Percentiles rank a stretch among this genome's conserved stretches.
Evolutionary conservation across 2,797 vertebrate genomes (phyloP).

Genomic region (Holocentrus rufus): DNA sequence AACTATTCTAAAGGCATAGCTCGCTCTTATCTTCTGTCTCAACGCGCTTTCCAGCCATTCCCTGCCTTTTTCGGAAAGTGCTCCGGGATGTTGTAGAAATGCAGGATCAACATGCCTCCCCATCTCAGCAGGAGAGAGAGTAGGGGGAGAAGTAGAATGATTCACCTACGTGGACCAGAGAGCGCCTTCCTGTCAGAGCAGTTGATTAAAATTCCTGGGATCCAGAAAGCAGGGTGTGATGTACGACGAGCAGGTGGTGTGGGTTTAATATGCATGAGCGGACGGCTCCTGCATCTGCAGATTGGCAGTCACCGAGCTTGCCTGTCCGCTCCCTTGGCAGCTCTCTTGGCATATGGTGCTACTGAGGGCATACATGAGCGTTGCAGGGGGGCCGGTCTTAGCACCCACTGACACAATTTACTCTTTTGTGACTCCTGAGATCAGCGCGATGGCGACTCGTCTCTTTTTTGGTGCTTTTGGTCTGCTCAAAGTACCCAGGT

Average conservation of each 20-base stretch:
- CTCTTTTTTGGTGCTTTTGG: conserved; percentile 34
- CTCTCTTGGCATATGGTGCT: conserved; percentile 72
- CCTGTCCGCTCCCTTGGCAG: conserved; percentile 74
- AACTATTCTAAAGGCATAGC: conserved; percentile 20
- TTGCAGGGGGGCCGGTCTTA: conserved; percentile 51
- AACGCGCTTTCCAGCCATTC: conserved; percentile 18
- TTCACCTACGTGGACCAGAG: conserved; percentile 63
- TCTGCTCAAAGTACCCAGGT: conserved; percentile 40
- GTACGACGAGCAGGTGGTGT: conserved; percentile 79
- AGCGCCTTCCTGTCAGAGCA: conserved; percentile 73
- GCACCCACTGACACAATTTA: conserved; percentile 55
- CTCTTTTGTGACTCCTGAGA: conserved; percentile 48
- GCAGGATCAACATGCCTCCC: conserved; percentile 59
- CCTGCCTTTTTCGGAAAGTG: conserved; percentile 34
- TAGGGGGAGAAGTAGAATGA: conserved; percentile 54
- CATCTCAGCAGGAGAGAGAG: conserved; percentile 23
- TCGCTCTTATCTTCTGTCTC: neutral
- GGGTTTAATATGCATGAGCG: conserved; percentile 81
- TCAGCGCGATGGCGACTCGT: conserved; percentile 20
- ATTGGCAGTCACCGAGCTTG: conserved; percentile 77
- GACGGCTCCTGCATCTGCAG: conserved; percentile 78
- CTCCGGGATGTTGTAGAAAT: conserved; percentile 36
- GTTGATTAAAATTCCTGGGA: conserved; percentile 78
- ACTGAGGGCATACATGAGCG: conserved; percentile 70
- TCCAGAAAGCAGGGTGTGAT: conserved; percentile 77